phyloP scores from a whole-genome alignment of 2,113 vertebrate genomes.

The Percopsis transmontana region DNA sequence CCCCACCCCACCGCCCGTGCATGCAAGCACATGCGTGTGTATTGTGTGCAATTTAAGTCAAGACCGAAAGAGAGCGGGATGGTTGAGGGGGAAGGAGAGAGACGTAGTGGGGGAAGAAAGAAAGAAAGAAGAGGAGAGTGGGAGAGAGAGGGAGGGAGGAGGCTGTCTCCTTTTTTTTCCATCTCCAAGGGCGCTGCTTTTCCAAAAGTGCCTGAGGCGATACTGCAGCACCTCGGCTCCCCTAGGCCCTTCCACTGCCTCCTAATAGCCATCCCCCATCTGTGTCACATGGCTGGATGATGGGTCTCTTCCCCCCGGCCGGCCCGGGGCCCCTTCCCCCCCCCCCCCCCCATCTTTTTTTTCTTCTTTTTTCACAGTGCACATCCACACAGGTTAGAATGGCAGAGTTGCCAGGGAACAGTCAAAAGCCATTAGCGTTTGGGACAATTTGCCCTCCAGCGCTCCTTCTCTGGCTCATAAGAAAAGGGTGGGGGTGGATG shows the following conservation, averaged over 20 bases:
- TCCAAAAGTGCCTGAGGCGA: conserved; percentile 95
- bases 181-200: conserved; percentile 94
- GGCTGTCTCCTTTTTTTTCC: conserved; percentile 70
- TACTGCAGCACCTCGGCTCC: conserved; percentile 98
- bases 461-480: conserved; percentile 90
- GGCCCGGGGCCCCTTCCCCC: conserved; percentile 29
- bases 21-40: conserved; percentile 36
- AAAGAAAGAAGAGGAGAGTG: conserved; percentile 47
- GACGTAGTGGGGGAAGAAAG: conserved; percentile 28
- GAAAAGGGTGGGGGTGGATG: conserved; percentile 83
- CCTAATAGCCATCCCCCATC: conserved; percentile 95
- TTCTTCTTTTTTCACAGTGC: conserved; percentile 86
- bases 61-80: conserved; percentile 49
- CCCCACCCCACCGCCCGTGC: conserved; percentile 24
- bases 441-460: conserved; percentile 99
- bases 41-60: conserved; percentile 67
- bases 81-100: conserved; percentile 20
- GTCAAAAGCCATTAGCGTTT: conserved; percentile 99
- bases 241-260: conserved; percentile 94
- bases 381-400: conserved; percentile 98
- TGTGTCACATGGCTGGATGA: conserved; percentile 78
- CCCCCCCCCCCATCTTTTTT: conserved; percentile 1
- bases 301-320: conserved; percentile 86
- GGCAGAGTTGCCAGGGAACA: conserved; percentile 99
- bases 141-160: conserved; percentile 60